These are phyloP conservation scores for Bombycilla garrulus DNA, from an alignment of 2,113 vertebrate genomes.

Conservation along the genomic window DNA sequence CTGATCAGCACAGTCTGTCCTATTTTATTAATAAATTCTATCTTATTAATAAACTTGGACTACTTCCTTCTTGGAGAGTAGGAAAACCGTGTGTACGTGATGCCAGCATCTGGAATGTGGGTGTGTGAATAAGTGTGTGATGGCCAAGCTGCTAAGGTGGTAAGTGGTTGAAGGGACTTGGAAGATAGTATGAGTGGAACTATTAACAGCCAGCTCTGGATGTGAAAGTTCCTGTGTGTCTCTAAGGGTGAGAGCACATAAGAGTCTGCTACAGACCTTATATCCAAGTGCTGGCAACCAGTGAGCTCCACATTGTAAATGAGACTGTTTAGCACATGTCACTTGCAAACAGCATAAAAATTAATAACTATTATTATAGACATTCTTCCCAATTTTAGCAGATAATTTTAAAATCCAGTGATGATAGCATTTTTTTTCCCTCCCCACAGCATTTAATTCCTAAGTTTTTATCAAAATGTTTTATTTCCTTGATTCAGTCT, in stretches of 20 bases:
- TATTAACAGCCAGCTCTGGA: not conserved
- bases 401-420: not conserved
- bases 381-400: not conserved
- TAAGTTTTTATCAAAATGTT: not conserved
- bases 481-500: not conserved
- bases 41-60: not conserved
- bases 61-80: too few relatives aligned
- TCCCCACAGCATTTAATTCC: accelerated
- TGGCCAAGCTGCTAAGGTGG: not conserved
- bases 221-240: not conserved
- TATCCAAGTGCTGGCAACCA: not conserved
- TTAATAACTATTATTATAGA: not conserved
- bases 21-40: not conserved
- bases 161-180: not conserved
- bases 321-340: not conserved
- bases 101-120: not conserved
- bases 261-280: not conserved
- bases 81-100: not conserved
- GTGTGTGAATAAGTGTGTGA: not conserved
- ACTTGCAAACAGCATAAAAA: not conserved
- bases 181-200: not conserved
- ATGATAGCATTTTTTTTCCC: not conserved
- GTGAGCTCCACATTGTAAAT: not conserved
- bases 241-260: not conserved
- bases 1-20: not conserved